Base-by-base conservation (phyloP, 2,888 invertebrate genomes). In the Cheilosia vulpina region DNA sequence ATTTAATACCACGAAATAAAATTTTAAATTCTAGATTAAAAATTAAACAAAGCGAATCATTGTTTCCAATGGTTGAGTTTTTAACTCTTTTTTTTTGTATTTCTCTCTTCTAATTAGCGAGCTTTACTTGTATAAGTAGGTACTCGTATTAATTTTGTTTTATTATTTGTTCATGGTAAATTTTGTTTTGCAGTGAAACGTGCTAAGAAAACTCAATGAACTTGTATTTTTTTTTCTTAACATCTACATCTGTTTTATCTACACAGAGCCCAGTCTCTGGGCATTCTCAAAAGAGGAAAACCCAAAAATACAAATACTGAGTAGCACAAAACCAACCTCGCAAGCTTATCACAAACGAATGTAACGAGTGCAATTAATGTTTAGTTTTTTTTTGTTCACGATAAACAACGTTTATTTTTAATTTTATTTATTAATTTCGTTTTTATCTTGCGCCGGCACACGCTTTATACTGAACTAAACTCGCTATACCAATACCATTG, bases 31-130 rank as follows among this genome's bases (percentile, higher is more conserved):
- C 69, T 73, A 69, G 73, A 75, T 78, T 65, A 60, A 58, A 84
- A 79, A 84, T 84, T 75, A 50, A 84, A 79, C 79, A 84, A 79
- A 79, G 73, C 69, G 75, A 79, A 69, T 83, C 73, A 84, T 84
- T 84, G 63, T 65, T 83, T 84, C 75, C 79, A 75, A 69, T 75
- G 83, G 69, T 53, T 78, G 69, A 65, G 53, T 73, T 82, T 79
- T 21, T 45, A 41, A 31, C 43, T 38, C 50, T 60, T 63, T 43
- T 66, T 7, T 38, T 34, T 27, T 27, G 0, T 27, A 27, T 27
- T 27, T 31, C 58, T 21, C 17, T 68, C 34, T 27, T 63, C 68
- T 71, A 78, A 78, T 78, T 78, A 69, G 78, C 55, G 78, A 71
- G 47, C 52, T 78, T 69, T 69, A 69, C 68, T 77, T 62, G 55